A percentile compares a stretch with the other conserved stretches of the same genome.
Conservation (phyloP, 2,888 invertebrate species). For the Polietes domitor region DNA sequence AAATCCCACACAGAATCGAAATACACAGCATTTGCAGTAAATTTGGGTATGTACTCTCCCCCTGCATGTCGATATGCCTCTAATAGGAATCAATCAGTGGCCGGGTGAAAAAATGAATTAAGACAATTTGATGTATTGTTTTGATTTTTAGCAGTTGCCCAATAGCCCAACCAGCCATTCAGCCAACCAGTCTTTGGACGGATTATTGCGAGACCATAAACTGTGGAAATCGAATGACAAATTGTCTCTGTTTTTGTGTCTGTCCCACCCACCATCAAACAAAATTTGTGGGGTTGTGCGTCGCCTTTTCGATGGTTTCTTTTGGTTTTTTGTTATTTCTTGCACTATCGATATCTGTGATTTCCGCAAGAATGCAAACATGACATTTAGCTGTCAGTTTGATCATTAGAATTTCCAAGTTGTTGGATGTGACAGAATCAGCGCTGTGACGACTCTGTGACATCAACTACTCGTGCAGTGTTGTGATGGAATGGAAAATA, state of each 20-base stretch:
- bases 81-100: constrained; percentile 80
- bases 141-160: constrained; percentile 68
- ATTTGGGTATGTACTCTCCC: background rate
- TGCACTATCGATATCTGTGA: constrained; percentile 42
- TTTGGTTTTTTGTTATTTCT: background rate
- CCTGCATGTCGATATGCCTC: constrained; percentile 72
- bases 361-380: constrained; percentile 51
- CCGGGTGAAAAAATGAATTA: constrained; percentile 40
- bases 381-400: constrained; percentile 74
- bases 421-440: background rate
- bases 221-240: constrained; percentile 54
- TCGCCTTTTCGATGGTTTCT: background rate
- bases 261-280: background rate
- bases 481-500: no score
- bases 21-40: background rate
- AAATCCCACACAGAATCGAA: background rate
- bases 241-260: constrained; percentile 39
- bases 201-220: background rate
- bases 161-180: background rate
- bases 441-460: no score
- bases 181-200: background rate
- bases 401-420: constrained; percentile 54
- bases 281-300: constrained; percentile 5
- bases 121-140: constrained; percentile 76
- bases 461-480: no score